phyloP scores from a whole-genome alignment of 1,140 invertebrate species.

The Pemphigus obesinymphae region DNA sequence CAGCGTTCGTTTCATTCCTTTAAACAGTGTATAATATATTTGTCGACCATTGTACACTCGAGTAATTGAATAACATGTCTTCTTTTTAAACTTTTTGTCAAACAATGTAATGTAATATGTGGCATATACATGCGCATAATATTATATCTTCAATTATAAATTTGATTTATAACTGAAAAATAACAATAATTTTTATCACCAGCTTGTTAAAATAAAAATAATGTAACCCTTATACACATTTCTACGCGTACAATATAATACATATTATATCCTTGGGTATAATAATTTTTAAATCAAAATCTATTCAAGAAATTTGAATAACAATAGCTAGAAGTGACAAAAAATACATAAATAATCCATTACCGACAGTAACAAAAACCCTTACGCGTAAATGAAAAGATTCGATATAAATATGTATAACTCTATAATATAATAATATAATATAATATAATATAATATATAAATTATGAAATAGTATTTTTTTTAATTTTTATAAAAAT shows the following conservation, averaged over 20 bases:
- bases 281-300: conserved; percentile 21
- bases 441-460: too few species aligned
- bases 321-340: conserved; percentile 14
- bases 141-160: not conserved
- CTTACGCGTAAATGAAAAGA: not conserved
- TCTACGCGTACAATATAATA: conserved; percentile 16
- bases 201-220: not conserved
- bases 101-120: not conserved
- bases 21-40: not conserved
- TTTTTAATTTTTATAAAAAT: too few species aligned
- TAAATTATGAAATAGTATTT: too few species aligned
- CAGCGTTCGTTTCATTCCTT: not conserved
- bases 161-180: conserved; percentile 12
- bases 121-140: not conserved
- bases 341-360: conserved; percentile 30
- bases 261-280: not conserved
- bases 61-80: too few species aligned
- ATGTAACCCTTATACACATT: not conserved
- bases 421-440: too few species aligned
- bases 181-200: conserved; percentile 1
- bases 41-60: too few species aligned
- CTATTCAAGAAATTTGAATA: conserved; percentile 16
- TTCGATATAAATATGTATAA: not conserved
- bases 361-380: not conserved
- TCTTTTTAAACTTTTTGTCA: not conserved